Evolutionary conservation across 2,888 invertebrate species (phyloP), one percentile per base, ranked within the genome.

Genomic region (Diarsia rubi): DNA sequence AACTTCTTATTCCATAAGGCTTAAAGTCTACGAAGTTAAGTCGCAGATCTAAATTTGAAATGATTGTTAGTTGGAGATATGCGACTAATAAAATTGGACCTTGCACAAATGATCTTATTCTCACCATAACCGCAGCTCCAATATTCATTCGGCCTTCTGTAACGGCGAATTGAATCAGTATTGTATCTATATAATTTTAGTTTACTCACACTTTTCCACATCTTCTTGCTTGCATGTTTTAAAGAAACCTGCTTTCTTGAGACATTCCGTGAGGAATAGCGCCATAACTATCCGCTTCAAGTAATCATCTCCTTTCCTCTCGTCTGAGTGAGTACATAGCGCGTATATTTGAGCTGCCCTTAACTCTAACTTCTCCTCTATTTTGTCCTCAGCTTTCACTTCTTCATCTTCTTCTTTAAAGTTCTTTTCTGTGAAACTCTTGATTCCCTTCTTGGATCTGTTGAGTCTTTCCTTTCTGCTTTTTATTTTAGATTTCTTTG

Each of bases 261-360:
- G 93, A 87, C 98, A 98, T 78, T 98, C 97, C 63, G 98, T 94
- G 0, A 98, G 94, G 88, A 98, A 98, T 57, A 97, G 96, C 0
- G 98, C 97, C 98, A 98, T 98, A 9, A 98, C 92, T 5, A 98
- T 97, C 69, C 98, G 97, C 86, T 98, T 98, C 37, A 98, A 93
- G 89, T 98, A 98, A 92, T 98, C 98, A 21, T 97, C 97, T 0
- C 97, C 95, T 45, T 97, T 94, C 63, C 98, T 96, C 64, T 95
- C 94, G 4, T 96, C 94, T 16, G 97, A 96, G 88, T 98, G 98
- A 0, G 97, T 97, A 81, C 98, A 98, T 64, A 98, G 93, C 31
- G 97, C 97, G 88, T 97, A 97, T 73, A 97, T 97, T 82, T 97
- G 95, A 27, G 92, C 93, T 73, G 94, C 95, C 88, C 89, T 92